Evolutionary conservation across 2,113 vertebrate species (phyloP).

Genomic region (Stegostoma tigrinum): DNA sequence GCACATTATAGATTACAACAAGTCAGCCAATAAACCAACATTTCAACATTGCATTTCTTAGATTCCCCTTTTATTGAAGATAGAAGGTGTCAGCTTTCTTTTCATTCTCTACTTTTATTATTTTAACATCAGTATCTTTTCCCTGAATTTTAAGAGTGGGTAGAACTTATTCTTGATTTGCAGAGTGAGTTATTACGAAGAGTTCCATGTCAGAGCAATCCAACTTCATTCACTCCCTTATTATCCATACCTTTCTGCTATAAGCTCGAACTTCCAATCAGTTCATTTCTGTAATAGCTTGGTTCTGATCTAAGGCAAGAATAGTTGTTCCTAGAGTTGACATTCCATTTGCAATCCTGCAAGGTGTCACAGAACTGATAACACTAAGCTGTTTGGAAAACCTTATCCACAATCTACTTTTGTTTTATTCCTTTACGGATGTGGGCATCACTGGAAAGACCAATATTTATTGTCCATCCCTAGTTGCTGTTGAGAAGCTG

Average conservation of each 20-base stretch:
- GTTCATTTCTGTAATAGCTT: not conserved
- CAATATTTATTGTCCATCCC: no score
- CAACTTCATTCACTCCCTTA: not conserved
- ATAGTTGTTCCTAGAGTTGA: not conserved
- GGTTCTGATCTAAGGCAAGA: not conserved
- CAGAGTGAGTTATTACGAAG: not conserved
- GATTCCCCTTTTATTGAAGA: not conserved
- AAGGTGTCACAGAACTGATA: not conserved
- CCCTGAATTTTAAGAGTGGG: not conserved
- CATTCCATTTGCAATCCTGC: not conserved
- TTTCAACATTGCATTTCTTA: not conserved
- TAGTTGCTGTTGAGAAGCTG: no score
- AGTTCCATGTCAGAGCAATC: not conserved
- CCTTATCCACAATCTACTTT: not conserved
- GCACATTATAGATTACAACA: not conserved
- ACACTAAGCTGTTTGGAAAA: not conserved
- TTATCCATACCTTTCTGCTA: not conserved
- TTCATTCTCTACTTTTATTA: not conserved
- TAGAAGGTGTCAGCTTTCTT: not conserved
- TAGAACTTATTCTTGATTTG: not conserved
- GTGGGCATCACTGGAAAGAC: no score
- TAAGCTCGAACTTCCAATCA: not conserved
- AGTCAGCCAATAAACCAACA: not conserved
- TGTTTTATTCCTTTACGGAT: no score
- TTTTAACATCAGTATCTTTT: not conserved